These are phyloP conservation scores for Ceryle rudis DNA, from an alignment of 2,797 vertebrate genomes.

Conservation along the genomic window DNA sequence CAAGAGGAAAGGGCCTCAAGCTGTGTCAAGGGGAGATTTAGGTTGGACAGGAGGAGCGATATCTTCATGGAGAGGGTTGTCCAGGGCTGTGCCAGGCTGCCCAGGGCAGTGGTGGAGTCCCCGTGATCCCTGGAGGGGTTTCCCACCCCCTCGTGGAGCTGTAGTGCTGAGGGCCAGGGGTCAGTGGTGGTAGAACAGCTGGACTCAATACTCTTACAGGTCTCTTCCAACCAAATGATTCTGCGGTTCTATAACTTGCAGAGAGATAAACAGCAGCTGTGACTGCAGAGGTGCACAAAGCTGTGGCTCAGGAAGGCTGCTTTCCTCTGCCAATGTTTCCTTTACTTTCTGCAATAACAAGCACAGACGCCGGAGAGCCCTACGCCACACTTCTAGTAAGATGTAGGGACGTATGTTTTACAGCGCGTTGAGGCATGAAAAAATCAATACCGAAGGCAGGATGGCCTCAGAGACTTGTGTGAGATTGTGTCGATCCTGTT, in stretches of 20 bases:
- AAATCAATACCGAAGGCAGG: fast-evolving
- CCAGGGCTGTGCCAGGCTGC: no score
- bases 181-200: no score
- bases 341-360: not conserved
- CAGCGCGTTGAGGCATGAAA: fast-evolving
- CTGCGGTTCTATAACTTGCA: not conserved
- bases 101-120: no score
- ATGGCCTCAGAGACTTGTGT: not conserved
- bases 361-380: not conserved
- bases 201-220: no score
- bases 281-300: not conserved
- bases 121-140: no score
- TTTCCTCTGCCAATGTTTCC: fast-evolving
- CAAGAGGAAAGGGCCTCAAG: no score
- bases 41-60: no score
- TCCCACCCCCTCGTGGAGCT: no score
- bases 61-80: no score
- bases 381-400: fast-evolving
- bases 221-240: no score
- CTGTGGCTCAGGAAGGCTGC: not conserved
- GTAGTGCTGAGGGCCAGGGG: no score
- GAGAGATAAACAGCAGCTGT: fast-evolving
- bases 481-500: not conserved
- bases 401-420: fast-evolving
- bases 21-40: no score